A percentile compares a stretch with the other conserved stretches of the same genome.
Evolutionary conservation across 2,113 vertebrate genomes (phyloP).

Genomic region (Rhineura floridana): DNA sequence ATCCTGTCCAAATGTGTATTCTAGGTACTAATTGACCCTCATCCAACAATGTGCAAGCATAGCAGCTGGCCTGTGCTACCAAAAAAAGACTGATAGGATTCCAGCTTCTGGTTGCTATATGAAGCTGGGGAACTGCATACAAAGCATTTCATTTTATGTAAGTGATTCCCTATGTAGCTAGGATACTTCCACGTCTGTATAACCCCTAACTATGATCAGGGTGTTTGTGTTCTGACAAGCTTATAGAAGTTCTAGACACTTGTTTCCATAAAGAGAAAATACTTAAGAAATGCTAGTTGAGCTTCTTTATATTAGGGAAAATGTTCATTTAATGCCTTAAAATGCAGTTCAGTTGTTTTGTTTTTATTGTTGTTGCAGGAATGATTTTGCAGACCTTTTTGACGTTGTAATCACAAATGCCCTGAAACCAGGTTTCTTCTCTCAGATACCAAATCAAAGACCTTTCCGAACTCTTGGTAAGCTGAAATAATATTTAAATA

Average conservation of each 20-base stretch:
- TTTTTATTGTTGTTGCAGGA: constrained; percentile 75
- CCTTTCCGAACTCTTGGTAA: constrained; percentile 91
- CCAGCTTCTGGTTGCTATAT: not conserved
- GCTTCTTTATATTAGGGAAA: not conserved
- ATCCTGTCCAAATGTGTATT: not conserved
- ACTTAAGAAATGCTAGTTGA: not conserved
- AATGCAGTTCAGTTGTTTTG: not conserved
- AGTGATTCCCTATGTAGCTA: not conserved
- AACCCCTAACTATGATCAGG: not conserved
- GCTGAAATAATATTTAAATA: constrained; percentile 41
- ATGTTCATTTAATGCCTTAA: not conserved
- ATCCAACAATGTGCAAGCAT: not conserved
- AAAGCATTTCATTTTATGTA: not conserved
- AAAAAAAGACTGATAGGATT: not conserved
- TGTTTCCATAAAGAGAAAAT: not conserved
- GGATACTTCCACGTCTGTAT: not conserved
- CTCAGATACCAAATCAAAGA: constrained; percentile 87
- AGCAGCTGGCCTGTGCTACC: not conserved
- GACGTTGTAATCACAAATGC: constrained; percentile 96
- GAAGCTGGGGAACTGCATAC: not conserved
- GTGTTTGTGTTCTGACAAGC: not conserved
- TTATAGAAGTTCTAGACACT: not conserved
- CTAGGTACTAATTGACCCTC: not conserved
- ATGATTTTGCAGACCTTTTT: constrained; percentile 92
- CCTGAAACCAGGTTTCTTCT: constrained; percentile 96